Conservation (phyloP, 1,140 invertebrate species). For the Drosophila repletoides region DNA sequence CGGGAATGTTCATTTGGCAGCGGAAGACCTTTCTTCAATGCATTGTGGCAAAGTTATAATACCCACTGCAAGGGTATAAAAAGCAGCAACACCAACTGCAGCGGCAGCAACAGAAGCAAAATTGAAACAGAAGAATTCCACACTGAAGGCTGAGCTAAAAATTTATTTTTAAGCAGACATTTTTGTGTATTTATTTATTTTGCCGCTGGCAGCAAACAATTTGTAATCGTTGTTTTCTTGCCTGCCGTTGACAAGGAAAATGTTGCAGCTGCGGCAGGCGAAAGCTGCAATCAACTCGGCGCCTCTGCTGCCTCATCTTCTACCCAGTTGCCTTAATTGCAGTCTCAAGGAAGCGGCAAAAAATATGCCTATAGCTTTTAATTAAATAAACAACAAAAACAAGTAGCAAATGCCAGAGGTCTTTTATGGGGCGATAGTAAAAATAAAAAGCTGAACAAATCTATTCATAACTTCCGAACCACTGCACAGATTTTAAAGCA, state of each 20-base stretch:
- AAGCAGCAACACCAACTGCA: neutral
- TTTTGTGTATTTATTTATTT: slow-evolving; percentile 65
- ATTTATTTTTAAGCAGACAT: slow-evolving; percentile 60
- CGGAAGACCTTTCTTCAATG: too few relatives aligned
- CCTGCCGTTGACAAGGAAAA: slow-evolving; percentile 64
- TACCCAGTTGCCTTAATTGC: slow-evolving; percentile 51
- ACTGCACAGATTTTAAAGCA: neutral
- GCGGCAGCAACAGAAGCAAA: neutral
- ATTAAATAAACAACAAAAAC: neutral
- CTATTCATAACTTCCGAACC: neutral
- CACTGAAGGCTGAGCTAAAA: slow-evolving; percentile 20
- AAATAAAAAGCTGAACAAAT: neutral
- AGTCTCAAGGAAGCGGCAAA: slow-evolving; percentile 33
- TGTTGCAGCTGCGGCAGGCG: slow-evolving; percentile 69
- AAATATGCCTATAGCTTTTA: slow-evolving; percentile 23
- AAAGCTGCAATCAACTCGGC: slow-evolving; percentile 15
- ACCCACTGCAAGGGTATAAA: too few relatives aligned
- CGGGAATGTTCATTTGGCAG: too few relatives aligned
- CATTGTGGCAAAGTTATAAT: too few relatives aligned
- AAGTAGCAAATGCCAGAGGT: slow-evolving; percentile 33
- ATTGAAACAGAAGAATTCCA: slow-evolving; percentile 31
- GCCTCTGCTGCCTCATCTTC: neutral
- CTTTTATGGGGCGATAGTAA: slow-evolving; percentile 11
- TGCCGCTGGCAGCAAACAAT: slow-evolving; percentile 57
- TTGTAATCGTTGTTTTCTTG: slow-evolving; percentile 60